Evolutionary conservation across 1,140 invertebrate genomes (phyloP), one percentile per base, ranked within the genome.

Genomic region (Neomicropteryx cornuta): DNA sequence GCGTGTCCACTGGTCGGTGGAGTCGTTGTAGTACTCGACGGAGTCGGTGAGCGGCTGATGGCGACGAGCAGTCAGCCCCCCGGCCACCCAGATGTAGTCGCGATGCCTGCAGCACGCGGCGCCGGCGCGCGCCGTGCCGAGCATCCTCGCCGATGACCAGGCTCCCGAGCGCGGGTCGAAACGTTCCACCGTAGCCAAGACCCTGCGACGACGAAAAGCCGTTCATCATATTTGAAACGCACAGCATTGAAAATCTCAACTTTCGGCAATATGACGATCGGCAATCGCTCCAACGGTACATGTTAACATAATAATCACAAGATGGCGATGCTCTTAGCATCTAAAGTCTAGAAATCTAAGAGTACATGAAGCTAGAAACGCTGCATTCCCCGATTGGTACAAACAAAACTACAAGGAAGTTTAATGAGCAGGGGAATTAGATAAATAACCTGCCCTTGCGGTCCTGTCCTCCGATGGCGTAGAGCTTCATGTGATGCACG

Each of bases 41-140:
- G 65, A 62, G 39, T 58, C 66, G 30, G 61, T 62, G 19, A 75
- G 58, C 0, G 67, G 62, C n/a, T 60, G 54, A 21, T 63, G 66
- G 49, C 63, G 66, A 36, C 68, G 67, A 31, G 65, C 70, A 22
- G 68, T 73, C 68, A 76, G 72, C 17, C 76, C 75, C 36, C 76
- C 76, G n/a, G 72, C 74, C 21, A 75, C 73, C 75, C 75, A 79
- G 49, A 77, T 76, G 40, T 68, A 67, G 48, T 75, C 69, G 21
- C 62, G 55, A 53, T 73, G 75, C 46, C 74, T 74, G 27, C 64
- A 54, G 28, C 61, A 61, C 2, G 71, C 73, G 10, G 67, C 58
- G 2, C 74, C 75, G 54, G 73, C 70, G 30, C 74, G 62, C 0
- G 71, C 66, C 4, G 60, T 53, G 6, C 50, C 42, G 67, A 79